Evolutionary conservation across 2,113 vertebrate species (phyloP), one percentile per base, ranked within the genome.

Genomic region (Zingel zingel): DNA sequence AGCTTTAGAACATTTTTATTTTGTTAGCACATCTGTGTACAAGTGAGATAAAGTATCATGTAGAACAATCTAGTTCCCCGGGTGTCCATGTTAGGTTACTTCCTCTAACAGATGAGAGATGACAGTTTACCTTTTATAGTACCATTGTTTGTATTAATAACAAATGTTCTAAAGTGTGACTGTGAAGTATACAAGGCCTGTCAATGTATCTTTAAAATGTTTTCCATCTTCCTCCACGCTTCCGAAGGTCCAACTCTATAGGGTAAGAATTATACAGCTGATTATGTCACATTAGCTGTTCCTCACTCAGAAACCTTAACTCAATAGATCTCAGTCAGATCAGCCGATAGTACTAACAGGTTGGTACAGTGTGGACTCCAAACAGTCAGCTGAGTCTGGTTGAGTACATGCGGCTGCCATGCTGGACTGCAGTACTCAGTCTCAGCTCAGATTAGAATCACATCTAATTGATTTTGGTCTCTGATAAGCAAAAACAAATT

Each of bases 171-270:
- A n/a, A 39, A 54, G 53, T 71, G 51, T 61, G 25, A 61, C 36
- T 58, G 39, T n/a, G 5, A 59, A 13, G 23, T 33, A 59, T 10
- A 8, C 15, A 6, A 67, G 6, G 5, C 23, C 33, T 56, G 71
- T 80, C 27, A 23, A 47, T 54, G 25, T 57, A 19, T 79, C 58
- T 48, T 75, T n/a, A n/a, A 53, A 70, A 84, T 89, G 43, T 88
- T 87, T 79, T 85, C 87, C 70, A 75, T 96, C 83, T 94, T 89
- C 89, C 88, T 79, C 75, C 92, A 74, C 91, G 95, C 96, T 93
- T 91, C 94, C 85, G 78, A 70, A 99, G 98, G 89, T 97, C 97
- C 1, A 96, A 97, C 92, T 98, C 98, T 15, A 96, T 99, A 82
- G 89, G 98, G 98, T 99, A 99, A 99, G 98, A 81, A 39, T 43